Percentiles rank a stretch among this genome's conserved stretches.
Evolutionary conservation across 2,888 invertebrate species (phyloP).

Genomic region (Cryptocephalus primarius): DNA sequence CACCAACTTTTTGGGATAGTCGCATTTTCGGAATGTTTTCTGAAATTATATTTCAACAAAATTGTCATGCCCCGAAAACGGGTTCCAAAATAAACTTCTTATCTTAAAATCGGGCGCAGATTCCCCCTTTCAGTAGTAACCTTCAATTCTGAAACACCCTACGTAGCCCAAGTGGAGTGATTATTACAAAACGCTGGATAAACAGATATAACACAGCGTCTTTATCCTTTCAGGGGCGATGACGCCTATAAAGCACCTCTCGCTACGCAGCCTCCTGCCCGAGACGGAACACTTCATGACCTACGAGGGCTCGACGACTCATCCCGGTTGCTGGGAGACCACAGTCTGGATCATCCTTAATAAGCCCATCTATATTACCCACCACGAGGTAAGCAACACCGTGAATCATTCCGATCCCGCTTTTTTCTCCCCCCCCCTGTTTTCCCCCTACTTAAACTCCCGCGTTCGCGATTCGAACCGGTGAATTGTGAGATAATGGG

Average conservation of each 20-base stretch:
- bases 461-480: background rate
- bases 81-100: too few relatives aligned
- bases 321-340: conserved; percentile 99
- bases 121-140: too few relatives aligned
- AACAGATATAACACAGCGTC: too few relatives aligned
- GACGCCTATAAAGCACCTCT: conserved; percentile 73
- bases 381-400: conserved; percentile 68
- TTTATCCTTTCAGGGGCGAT: conserved; percentile 55
- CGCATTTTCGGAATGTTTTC: too few relatives aligned
- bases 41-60: too few relatives aligned
- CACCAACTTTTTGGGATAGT: too few relatives aligned
- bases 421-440: background rate
- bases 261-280: conserved; percentile 77
- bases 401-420: background rate
- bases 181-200: too few relatives aligned
- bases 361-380: conserved; percentile 94
- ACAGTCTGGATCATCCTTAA: conserved; percentile 98
- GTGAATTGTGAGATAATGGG: conserved; percentile 3
- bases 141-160: too few relatives aligned
- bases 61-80: too few relatives aligned
- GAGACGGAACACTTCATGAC: conserved; percentile 92
- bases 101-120: too few relatives aligned
- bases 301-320: conserved; percentile 95
- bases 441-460: too few relatives aligned
- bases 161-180: too few relatives aligned